These are phyloP conservation scores for Sphenodon punctatus DNA, from an alignment of 2,797 vertebrate genomes.

Conservation along the genomic window DNA sequence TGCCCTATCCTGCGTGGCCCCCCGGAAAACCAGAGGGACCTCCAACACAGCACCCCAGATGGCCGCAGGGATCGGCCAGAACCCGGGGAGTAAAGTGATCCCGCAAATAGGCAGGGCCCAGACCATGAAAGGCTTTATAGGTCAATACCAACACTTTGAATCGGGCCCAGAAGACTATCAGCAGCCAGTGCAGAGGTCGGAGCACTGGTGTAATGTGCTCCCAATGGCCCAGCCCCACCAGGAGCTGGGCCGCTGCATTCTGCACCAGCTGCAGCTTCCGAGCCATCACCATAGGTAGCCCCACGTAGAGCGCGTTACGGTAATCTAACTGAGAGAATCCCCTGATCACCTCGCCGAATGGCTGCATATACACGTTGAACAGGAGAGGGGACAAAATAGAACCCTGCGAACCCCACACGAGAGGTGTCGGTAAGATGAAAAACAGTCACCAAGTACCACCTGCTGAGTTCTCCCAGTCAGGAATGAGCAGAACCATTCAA, in stretches of 20 bases:
- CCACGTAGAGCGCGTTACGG: not conserved
- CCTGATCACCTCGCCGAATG: not conserved
- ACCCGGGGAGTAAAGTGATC: not conserved
- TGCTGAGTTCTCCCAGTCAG: too few species aligned
- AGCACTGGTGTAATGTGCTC: not conserved
- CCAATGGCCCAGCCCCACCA: not conserved
- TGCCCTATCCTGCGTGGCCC: too few species aligned
- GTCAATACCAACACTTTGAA: not conserved
- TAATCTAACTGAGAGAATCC: not conserved
- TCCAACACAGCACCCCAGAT: not conserved
- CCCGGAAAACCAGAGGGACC: not conserved
- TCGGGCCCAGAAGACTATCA: not conserved
- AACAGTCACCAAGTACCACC: too few species aligned
- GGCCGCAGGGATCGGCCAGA: not conserved
- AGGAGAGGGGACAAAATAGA: too few species aligned
- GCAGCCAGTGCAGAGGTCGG: not conserved
- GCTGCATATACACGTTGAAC: too few species aligned
- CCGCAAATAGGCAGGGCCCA: not conserved
- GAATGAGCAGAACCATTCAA: too few species aligned
- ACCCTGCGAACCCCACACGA: too few species aligned
- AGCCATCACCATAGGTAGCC: not conserved
- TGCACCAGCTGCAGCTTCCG: not conserved
- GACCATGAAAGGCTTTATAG: not conserved
- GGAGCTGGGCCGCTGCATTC: not conserved
- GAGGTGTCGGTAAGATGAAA: too few species aligned